Conservation (phyloP, 2,113 vertebrate species). For the Pandion haliaetus region DNA sequence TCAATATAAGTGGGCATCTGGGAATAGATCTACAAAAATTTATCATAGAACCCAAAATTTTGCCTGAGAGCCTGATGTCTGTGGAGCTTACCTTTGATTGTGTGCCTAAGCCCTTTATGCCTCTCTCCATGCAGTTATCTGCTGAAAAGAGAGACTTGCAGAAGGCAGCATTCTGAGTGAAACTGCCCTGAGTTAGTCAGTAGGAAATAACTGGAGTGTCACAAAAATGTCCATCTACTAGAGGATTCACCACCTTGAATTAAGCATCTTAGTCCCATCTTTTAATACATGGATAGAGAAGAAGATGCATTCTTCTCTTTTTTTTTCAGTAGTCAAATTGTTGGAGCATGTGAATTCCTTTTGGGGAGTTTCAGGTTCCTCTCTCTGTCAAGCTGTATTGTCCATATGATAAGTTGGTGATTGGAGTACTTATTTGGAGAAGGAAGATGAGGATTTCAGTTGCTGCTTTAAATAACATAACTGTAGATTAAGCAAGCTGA, state of each 20-base stretch:
- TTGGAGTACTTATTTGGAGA: neutral
- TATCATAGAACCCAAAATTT: neutral
- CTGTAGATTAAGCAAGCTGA: neutral
- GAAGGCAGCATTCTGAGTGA: neutral
- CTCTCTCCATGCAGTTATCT: neutral
- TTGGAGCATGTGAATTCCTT: neutral
- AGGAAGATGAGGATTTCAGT: neutral
- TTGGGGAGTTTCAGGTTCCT: neutral
- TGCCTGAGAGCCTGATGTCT: neutral
- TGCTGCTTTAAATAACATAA: neutral
- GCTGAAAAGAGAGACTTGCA: neutral
- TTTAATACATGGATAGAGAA: neutral
- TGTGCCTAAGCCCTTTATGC: neutral
- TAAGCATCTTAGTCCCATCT: neutral
- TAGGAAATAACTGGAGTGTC: neutral
- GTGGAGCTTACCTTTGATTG: neutral
- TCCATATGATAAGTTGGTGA: neutral
- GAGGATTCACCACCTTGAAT: neutral
- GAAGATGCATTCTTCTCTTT: neutral
- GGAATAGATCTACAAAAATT: neutral
- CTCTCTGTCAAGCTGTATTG: neutral
- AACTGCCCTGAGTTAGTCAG: neutral
- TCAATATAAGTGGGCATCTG: neutral
- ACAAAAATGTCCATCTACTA: neutral
- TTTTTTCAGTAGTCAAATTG: neutral